Conservation (phyloP, 2,113 vertebrate species). For the Sylvilagus bachmani region DNA sequence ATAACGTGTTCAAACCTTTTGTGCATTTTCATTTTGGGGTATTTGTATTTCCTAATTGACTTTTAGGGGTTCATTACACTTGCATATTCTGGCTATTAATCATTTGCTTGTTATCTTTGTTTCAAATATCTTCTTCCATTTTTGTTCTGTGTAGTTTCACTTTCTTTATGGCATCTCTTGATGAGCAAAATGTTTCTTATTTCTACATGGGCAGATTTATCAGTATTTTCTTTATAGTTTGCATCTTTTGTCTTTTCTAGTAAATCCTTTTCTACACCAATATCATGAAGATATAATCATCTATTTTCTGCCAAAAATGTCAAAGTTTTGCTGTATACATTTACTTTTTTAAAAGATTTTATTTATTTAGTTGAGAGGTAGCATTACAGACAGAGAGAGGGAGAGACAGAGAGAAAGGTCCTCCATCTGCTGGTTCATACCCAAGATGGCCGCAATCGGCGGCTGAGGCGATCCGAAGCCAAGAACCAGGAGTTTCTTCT, state of each 20-base stretch:
- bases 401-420: no score
- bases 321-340: neutral
- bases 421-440: no score
- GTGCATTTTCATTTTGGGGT: conserved; percentile 35
- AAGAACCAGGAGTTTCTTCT: no score
- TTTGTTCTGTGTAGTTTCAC: neutral
- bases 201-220: conserved; percentile 8
- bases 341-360: no score
- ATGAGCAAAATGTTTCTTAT: neutral
- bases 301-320: conserved; percentile 11
- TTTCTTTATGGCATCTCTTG: neutral
- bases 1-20: conserved; percentile 18
- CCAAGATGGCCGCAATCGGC: no score
- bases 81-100: conserved; percentile 24
- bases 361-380: no score
- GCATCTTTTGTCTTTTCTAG: neutral
- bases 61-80: neutral
- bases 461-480: no score
- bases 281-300: conserved; percentile 9
- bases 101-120: conserved; percentile 15
- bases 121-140: conserved; percentile 32
- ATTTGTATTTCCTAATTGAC: neutral
- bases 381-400: no score
- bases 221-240: conserved; percentile 20
- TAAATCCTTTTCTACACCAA: neutral